Evolutionary conservation across 2,888 invertebrate species (phyloP).

Genomic region (Macrophya alboannulata): DNA sequence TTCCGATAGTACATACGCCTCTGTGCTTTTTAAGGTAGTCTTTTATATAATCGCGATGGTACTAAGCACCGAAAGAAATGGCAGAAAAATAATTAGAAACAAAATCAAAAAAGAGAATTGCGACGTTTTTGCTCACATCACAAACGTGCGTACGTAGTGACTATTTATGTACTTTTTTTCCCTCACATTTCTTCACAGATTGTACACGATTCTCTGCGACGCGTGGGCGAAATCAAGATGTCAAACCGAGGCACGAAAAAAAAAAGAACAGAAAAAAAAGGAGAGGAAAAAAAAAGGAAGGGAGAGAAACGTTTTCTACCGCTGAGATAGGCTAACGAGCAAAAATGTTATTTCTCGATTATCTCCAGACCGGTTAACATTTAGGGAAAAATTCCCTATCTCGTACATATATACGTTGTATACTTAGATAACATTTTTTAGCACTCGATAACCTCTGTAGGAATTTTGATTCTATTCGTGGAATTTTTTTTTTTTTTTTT

Average conservation of each 20-base stretch:
- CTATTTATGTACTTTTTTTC: background rate
- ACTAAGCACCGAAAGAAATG: too few species aligned
- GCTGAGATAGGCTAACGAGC: constrained; percentile 20
- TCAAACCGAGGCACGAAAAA: background rate
- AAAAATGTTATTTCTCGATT: constrained; percentile 30
- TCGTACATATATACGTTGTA: background rate
- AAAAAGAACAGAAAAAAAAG: background rate
- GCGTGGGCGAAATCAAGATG: constrained; percentile 13
- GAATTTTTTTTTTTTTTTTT: too few species aligned
- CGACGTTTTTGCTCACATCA: background rate
- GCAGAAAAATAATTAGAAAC: background rate
- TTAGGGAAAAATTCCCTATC: background rate
- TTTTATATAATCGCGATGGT: too few species aligned
- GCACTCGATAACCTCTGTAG: background rate
- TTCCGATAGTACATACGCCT: too few species aligned
- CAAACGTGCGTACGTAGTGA: background rate
- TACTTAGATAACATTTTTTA: background rate
- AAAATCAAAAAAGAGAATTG: background rate
- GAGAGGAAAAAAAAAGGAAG: background rate
- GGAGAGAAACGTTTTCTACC: background rate
- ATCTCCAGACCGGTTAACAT: background rate
- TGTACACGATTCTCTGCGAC: background rate
- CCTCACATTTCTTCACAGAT: background rate
- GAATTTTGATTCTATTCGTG: background rate
- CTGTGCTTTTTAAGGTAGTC: too few species aligned